Evolutionary conservation across 2,888 invertebrate species (phyloP).

Genomic region (Atethmia centrago): DNA sequence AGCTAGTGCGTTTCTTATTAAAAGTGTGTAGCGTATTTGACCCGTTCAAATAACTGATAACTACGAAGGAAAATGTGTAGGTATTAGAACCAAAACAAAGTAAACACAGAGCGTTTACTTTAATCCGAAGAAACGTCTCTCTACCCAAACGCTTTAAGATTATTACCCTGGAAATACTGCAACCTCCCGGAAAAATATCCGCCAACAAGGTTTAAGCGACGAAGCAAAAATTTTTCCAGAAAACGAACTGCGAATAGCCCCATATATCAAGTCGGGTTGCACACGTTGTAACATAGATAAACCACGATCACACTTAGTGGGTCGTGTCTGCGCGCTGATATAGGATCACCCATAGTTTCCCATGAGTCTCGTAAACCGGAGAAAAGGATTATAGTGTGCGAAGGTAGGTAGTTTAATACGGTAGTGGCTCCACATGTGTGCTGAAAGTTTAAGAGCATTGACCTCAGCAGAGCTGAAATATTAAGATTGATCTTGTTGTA

Average conservation of each 20-base stretch:
- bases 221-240: constrained; percentile 46
- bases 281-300: constrained; percentile 54
- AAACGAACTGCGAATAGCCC: constrained; percentile 42
- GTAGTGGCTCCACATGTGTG: not conserved
- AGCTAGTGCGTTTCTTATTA: too few relatives aligned
- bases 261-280: constrained; percentile 52
- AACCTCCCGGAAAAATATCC: constrained; percentile 32
- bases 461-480: constrained; percentile 14
- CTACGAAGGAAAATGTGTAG: not conserved
- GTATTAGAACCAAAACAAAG: not conserved
- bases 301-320: constrained; percentile 57
- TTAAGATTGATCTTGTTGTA: constrained; percentile 20
- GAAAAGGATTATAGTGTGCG: constrained; percentile 37
- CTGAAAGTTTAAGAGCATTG: constrained; percentile 27
- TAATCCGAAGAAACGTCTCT: not conserved
- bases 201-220: constrained; percentile 20
- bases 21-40: not conserved
- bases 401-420: constrained; percentile 30
- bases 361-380: constrained; percentile 41
- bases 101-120: too few relatives aligned
- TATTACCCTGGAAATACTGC: constrained; percentile 24
- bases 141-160: constrained; percentile 9
- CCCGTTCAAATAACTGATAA: not conserved
- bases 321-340: constrained; percentile 25
- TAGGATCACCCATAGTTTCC: constrained; percentile 38